A percentile compares a stretch with the other conserved stretches of the same genome.
Evolutionary conservation across 35 echinoderm and acorn worm genomes (phyloP).

Genomic region (Amphiura filiformis): DNA sequence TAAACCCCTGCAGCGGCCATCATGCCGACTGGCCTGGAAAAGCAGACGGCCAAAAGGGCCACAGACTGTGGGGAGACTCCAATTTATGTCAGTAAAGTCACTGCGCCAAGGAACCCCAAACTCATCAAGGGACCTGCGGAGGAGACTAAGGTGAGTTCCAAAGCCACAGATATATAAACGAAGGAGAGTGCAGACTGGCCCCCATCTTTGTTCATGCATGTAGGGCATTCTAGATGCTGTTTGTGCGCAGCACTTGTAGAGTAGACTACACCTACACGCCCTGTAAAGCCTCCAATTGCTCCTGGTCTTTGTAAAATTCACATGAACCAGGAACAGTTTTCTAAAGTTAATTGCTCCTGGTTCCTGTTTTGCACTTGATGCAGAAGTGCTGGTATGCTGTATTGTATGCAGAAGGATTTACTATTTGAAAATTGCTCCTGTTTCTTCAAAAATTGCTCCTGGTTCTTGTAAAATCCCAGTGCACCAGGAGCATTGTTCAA

Average conservation of each 20-base stretch:
- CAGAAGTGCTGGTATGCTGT: too few relatives aligned
- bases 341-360: not conserved
- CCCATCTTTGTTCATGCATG: not conserved
- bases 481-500: too few relatives aligned
- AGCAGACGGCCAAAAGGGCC: constrained; percentile 83
- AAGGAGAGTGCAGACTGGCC: not conserved
- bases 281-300: too few relatives aligned
- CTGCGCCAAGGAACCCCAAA: constrained; percentile 95
- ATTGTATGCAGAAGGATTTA: too few relatives aligned
- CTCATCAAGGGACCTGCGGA: constrained; percentile 64
- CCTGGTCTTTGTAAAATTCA: too few relatives aligned
- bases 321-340: too few relatives aligned
- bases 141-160: constrained; percentile 85
- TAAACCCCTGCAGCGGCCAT: constrained; percentile 21
- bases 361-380: too few relatives aligned
- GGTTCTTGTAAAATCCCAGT: too few relatives aligned
- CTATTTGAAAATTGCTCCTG: too few relatives aligned
- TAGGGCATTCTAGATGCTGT: not conserved
- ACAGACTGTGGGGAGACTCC: constrained; percentile 98
- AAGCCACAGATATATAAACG: not conserved
- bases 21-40: constrained; percentile 97
- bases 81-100: constrained; percentile 86
- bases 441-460: too few relatives aligned
- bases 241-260: not conserved
- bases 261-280: too few relatives aligned